Evolutionary conservation across 37 sponge, comb jelly and placozoan genomes (phyloP), one percentile per base, ranked within the genome.

Genomic region (Ianthella basta): DNA sequence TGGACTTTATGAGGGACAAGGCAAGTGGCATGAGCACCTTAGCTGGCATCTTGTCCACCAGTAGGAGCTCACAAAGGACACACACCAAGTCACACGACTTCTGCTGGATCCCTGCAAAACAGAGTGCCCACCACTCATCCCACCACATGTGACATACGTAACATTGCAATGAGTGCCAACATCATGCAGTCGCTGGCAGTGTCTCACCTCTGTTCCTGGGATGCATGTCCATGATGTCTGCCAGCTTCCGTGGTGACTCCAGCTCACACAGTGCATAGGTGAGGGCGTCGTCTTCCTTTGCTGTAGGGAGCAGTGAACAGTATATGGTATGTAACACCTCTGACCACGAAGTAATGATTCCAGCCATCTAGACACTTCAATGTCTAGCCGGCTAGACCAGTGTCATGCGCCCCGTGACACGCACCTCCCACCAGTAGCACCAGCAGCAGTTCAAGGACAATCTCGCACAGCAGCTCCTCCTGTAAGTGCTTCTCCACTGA

Each of bases 341-440:
- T 27, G 27, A 10, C 29, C 29, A 61, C 29, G 5, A 61, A 61
- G 27, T 61, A 4, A 61, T 5, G 5, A 29, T 61, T 4, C 64
- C 64, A 29, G 4, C 10, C 64, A 61, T 57, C 15, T 57, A n/a
- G n/a, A n/a, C n/a, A n/a, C n/a, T n/a, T n/a, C n/a, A 8, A 8
- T 3, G 50, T 44, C 50, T 44, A 44, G 8, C 50, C 50, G 8
- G 6, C 8, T 44, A 44, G 50, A 44, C 50, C 50, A 44, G 50
- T 44, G 8, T n/a, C n/a, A n/a, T n/a, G n/a, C n/a, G n/a, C n/a
- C 29, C 24, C 64, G 2, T 61, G 64, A 29, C 24, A n/a, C 10
- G 64, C 25, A 75, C 78, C 32, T 75, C 39, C n/a, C 18, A 25
- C n/a, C 21, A 75, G 54, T 10, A 75, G 78, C 54, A 75, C 54